Evolutionary conservation across 2,888 invertebrate genomes (phyloP), one percentile per base, ranked within the genome.

Genomic region (Apodemia mormo): DNA sequence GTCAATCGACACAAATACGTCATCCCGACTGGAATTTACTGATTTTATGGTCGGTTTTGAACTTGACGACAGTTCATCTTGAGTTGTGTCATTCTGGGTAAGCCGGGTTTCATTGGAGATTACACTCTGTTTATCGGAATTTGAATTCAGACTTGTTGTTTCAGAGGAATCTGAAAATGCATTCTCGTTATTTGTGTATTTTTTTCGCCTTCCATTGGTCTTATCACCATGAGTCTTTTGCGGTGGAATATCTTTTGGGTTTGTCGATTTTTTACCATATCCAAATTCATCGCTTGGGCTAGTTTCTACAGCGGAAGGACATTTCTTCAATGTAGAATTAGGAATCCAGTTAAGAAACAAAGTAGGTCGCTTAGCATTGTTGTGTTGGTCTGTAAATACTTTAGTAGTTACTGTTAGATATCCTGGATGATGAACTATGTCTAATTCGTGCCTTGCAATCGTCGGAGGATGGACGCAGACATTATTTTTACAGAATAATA

Each of bases 401-500:
- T 96, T 97, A 30, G 97, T 97, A 22, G 97, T 96, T 65, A 99
- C 96, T 0, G 98, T 97, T 78, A 99, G 94, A 85, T 99, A 99
- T 30, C 95, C 99, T 2, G 98, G 98, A 88, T 98, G 97, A 82
- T 99, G 99, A 0, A 97, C 94, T 45, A 97, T 95, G 77, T 98
- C 98, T 69, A 96, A 95, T 79, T 97, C 96, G 78, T 96, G 96
- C 67, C 97, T 95, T 68, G 97, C 95, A 73, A 97, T 94, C 0
- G 97, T 96, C 66, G 98, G 97, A 7, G 98, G 98, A 93, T 99
- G 99, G 65, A 99, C 98, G 87, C 99, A 99, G 52, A 99, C 98
- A 89, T 99, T 99, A 87, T 99, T 99, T 92, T 99, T 99, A 89
- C 97, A 97, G 87, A 97, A 97, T 67, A 97, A 92, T 72, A 97